Evolutionary conservation across 2,113 vertebrate genomes (phyloP).

Genomic region (Siphamia tubifer): DNA sequence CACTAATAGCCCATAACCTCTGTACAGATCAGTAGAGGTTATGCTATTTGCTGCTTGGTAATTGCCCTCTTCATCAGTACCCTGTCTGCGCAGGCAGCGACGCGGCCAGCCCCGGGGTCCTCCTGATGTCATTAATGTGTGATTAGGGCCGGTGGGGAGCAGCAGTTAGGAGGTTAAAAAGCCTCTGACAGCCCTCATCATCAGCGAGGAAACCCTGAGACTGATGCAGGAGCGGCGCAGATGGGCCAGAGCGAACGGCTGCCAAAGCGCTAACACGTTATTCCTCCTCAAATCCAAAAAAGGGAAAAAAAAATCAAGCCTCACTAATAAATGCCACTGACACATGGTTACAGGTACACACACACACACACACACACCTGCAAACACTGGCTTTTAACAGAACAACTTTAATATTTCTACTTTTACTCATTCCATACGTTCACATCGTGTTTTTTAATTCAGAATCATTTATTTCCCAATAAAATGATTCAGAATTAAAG

Average conservation of each 20-base stretch:
- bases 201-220: conserved; percentile 95
- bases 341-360: conserved; percentile 74
- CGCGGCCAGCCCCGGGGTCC: conserved; percentile 92
- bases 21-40: conserved; percentile 69
- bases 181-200: conserved; percentile 98
- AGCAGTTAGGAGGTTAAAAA: conserved; percentile 99
- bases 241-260: conserved; percentile 92
- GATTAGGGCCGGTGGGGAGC: conserved; percentile 99
- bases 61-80: conserved; percentile 80
- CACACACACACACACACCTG: background rate
- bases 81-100: conserved; percentile 93
- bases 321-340: conserved; percentile 92
- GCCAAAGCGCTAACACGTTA: conserved; percentile 97
- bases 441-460: too few relatives aligned
- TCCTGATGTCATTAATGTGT: conserved; percentile 99
- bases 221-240: conserved; percentile 92
- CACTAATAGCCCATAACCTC: conserved; percentile 67
- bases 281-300: conserved; percentile 95
- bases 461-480: too few relatives aligned
- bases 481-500: too few relatives aligned
- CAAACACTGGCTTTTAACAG: background rate
- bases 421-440: too few relatives aligned
- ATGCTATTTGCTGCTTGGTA: conserved; percentile 67
- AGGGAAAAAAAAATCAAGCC: conserved; percentile 92
- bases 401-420: conserved; percentile 55